Conservation (phyloP, 37 sponge, comb jelly and placozoan genomes). For the Axinella damicornis region DNA sequence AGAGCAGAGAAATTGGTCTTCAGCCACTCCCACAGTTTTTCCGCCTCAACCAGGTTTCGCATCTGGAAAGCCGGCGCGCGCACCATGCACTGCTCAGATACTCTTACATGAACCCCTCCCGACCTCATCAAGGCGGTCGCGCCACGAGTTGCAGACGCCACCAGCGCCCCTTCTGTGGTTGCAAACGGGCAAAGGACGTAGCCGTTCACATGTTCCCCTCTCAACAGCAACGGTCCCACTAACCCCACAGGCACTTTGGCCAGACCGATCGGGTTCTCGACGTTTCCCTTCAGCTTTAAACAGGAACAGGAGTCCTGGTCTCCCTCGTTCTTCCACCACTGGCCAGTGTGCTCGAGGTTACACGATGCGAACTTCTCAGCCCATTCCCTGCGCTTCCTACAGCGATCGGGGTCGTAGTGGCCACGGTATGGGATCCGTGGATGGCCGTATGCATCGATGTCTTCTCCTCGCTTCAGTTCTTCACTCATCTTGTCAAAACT, state of each 20-base stretch:
- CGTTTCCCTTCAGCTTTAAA: conserved; percentile 75
- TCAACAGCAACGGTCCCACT: conserved; percentile 71
- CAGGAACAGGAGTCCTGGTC: conserved; percentile 61
- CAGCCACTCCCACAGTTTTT: conserved; percentile 52
- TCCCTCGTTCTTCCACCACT: conserved; percentile 82
- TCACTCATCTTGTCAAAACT: no score
- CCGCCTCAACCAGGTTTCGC: conserved; percentile 44
- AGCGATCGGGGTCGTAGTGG: conserved; percentile 61
- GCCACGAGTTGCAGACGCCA: conserved; percentile 84
- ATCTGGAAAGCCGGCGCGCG: conserved; percentile 57
- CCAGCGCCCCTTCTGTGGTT: conserved; percentile 81
- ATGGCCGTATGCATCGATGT: conserved; percentile 72
- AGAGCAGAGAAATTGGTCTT: conserved; percentile 15
- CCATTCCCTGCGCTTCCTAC: conserved; percentile 68
- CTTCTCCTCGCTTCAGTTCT: no score
- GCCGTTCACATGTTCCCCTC: conserved; percentile 63
- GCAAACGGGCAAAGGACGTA: conserved; percentile 78
- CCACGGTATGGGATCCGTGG: conserved; percentile 78
- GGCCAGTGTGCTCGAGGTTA: conserved; percentile 47
- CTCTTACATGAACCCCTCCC: conserved; percentile 61
- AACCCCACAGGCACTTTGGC: conserved; percentile 72
- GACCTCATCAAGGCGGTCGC: conserved; percentile 62
- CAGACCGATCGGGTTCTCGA: conserved; percentile 82
- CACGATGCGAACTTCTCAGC: conserved; percentile 64
- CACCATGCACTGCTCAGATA: conserved; percentile 35